A percentile compares a stretch with the other conserved stretches of the same genome.
These are phyloP conservation scores for Haemorhous mexicanus DNA, from an alignment of 2,113 vertebrate genomes.

Conservation along the genomic window DNA sequence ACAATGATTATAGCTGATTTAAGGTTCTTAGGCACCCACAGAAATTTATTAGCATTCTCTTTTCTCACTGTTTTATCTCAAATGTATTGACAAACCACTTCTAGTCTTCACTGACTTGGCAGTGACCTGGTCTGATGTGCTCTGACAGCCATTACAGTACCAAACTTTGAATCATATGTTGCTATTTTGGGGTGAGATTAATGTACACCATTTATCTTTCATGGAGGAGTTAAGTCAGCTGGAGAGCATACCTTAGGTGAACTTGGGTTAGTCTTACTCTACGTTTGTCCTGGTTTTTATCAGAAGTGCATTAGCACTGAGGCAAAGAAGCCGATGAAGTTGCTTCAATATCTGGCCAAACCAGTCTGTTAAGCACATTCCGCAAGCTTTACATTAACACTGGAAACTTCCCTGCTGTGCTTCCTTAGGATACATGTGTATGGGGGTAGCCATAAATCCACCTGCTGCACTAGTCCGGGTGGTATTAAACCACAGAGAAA, in stretches of 20 bases:
- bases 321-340: rapidly evolving
- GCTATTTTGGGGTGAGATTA: not conserved
- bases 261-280: not conserved
- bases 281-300: not conserved
- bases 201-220: not conserved
- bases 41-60: not conserved
- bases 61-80: not conserved
- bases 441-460: not conserved
- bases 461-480: not conserved
- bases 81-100: not conserved
- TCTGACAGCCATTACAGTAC: not conserved
- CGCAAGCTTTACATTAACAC: not conserved
- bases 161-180: not conserved
- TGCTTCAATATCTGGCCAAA: not conserved
- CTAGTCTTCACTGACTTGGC: not conserved
- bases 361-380: not conserved
- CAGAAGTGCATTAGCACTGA: not conserved
- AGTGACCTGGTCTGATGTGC: not conserved
- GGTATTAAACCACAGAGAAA: not conserved
- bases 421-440: not conserved
- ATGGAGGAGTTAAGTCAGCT: not conserved
- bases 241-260: not conserved
- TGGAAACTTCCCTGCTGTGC: not conserved
- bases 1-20: not conserved
- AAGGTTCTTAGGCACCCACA: not conserved